phyloP scores from a whole-genome alignment of 2,113 vertebrate genomes.

The Callipepla californica region DNA sequence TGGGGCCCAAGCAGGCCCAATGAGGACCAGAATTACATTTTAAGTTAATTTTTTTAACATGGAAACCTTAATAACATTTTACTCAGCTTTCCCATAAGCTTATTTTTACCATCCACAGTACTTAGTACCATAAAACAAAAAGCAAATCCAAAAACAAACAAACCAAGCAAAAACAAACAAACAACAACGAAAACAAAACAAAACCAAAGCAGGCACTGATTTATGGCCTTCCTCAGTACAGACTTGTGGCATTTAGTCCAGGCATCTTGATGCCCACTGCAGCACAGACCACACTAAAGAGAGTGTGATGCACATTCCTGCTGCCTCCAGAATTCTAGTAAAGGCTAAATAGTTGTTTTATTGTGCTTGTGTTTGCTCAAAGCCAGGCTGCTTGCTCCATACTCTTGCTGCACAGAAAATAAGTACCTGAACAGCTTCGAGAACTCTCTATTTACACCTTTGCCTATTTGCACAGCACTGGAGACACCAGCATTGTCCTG shows the following conservation, averaged over 20 bases:
- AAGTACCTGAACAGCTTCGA: neutral
- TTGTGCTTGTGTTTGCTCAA: neutral
- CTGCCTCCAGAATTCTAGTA: neutral
- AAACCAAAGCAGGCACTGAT: fast-evolving
- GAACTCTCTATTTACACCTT: neutral
- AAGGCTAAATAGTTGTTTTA: neutral
- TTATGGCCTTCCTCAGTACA: neutral
- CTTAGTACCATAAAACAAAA: neutral
- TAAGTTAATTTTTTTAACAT: neutral
- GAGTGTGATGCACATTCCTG: fast-evolving
- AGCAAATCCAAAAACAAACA: neutral
- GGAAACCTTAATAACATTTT: neutral
- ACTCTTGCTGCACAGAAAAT: neutral
- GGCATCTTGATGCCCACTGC: neutral
- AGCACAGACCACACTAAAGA: neutral
- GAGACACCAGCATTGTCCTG: conserved; percentile 21
- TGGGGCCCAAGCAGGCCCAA: neutral
- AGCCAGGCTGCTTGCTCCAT: neutral
- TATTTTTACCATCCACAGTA: too few relatives aligned
- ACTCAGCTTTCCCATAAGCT: neutral
- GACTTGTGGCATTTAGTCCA: neutral
- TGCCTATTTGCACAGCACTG: neutral
- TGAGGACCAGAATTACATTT: neutral
- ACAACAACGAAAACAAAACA: neutral
- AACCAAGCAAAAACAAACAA: neutral